A percentile compares a stretch with the other conserved stretches of the same genome.
These are phyloP conservation scores for Solen grandis DNA, from an alignment of 1,140 invertebrate genomes.

Conservation along the genomic window DNA sequence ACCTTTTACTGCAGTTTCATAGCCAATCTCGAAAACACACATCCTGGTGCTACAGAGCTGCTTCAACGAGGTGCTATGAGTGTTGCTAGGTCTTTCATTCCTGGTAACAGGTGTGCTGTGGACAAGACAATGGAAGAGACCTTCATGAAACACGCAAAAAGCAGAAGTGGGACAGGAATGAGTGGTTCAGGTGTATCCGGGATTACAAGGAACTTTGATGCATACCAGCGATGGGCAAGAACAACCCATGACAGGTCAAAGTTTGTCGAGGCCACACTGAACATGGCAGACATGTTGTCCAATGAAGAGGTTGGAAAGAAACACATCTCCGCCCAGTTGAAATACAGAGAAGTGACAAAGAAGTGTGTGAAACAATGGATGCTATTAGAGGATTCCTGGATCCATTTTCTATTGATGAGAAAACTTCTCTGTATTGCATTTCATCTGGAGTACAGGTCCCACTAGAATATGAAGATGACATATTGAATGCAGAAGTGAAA, in stretches of 20 bases:
- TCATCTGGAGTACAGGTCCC: slow-evolving; percentile 35
- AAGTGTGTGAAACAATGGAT: slow-evolving; percentile 28
- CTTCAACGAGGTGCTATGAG: slow-evolving; percentile 53
- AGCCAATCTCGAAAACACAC: slow-evolving; percentile 55
- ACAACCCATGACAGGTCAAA: slow-evolving; percentile 49
- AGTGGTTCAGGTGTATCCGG: slow-evolving; percentile 24
- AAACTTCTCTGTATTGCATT: slow-evolving; percentile 33
- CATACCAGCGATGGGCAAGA: slow-evolving; percentile 54
- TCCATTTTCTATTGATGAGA: slow-evolving; percentile 48
- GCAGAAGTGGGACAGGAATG: not conserved
- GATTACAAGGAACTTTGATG: slow-evolving; percentile 20
- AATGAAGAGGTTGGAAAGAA: slow-evolving; percentile 6
- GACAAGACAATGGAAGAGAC: slow-evolving; percentile 66
- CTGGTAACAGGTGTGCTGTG: slow-evolving; percentile 55
- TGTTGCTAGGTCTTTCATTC: slow-evolving; percentile 62
- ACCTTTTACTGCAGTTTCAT: slow-evolving; percentile 60
- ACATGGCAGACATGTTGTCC: no score
- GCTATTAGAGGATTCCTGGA: slow-evolving; percentile 52
- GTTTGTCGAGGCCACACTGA: slow-evolving; percentile 43
- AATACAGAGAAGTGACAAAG: slow-evolving; percentile 52
- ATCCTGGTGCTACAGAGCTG: slow-evolving; percentile 56
- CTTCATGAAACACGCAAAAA: slow-evolving; percentile 55
- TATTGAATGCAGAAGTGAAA: slow-evolving; percentile 8
- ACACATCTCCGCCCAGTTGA: slow-evolving; percentile 50
- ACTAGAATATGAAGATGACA: slow-evolving; percentile 27